Evolutionary conservation across 2,113 vertebrate genomes (phyloP).

Genomic region (Sinocyclocheilus anshuiensis): DNA sequence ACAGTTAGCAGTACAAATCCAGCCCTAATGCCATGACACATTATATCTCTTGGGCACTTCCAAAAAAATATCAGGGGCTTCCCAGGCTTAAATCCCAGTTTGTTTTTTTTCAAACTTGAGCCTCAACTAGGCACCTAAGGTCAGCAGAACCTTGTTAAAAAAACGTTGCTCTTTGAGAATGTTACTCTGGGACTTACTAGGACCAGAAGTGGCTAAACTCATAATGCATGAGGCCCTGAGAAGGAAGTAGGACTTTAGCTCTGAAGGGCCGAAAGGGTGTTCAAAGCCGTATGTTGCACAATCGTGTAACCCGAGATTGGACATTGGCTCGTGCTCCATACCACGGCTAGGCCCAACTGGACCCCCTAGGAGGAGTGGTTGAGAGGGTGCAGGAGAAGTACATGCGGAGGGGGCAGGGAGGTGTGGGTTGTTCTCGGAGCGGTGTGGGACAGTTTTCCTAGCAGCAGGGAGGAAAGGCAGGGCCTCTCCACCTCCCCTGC

Average conservation of each 20-base stretch:
- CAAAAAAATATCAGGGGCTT: constrained; percentile 35
- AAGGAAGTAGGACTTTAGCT: constrained; percentile 39
- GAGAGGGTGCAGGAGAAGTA: constrained; percentile 14
- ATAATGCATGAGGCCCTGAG: constrained; percentile 35
- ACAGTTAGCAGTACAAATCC: not conserved
- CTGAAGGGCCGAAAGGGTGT: constrained; percentile 32
- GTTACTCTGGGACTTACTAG: not conserved
- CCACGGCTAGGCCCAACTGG: constrained; percentile 32
- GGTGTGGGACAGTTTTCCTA: constrained; percentile 15
- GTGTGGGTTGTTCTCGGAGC: constrained; percentile 18
- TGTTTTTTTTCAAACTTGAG: not conserved
- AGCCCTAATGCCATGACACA: not conserved
- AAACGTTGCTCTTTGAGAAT: not conserved
- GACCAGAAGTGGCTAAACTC: constrained; percentile 21
- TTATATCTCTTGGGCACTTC: not conserved
- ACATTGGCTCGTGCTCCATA: constrained; percentile 22
- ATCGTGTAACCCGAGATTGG: constrained; percentile 55
- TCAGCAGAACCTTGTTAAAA: not conserved
- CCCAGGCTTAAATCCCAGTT: constrained; percentile 13
- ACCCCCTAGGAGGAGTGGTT: constrained; percentile 30
- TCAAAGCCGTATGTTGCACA: constrained; percentile 52
- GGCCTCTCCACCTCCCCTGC: constrained; percentile 4
- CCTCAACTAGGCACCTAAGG: not conserved
- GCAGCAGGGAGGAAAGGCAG: constrained; percentile 28
- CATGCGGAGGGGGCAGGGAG: not conserved